phyloP scores from a whole-genome alignment of 1,140 invertebrate species.

The Aphelinus certus region DNA sequence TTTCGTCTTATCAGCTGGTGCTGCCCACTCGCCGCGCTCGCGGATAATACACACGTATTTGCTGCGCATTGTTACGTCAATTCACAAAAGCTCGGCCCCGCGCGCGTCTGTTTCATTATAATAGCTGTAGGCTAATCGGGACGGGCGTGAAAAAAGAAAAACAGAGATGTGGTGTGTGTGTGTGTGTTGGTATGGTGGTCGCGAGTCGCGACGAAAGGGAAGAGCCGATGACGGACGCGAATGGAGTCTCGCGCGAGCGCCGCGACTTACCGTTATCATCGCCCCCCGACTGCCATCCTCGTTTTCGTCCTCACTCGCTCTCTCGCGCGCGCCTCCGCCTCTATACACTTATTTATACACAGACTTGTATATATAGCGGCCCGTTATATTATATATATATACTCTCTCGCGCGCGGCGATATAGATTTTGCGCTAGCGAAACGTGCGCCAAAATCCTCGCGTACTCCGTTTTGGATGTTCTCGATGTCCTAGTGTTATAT shows the following conservation, averaged over 20 bases:
- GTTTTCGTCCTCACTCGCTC: constrained; percentile 27
- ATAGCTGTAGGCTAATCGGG: too few species aligned
- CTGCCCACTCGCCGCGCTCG: too few species aligned
- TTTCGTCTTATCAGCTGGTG: too few species aligned
- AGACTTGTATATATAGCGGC: background rate
- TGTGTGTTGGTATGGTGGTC: too few species aligned
- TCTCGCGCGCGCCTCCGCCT: background rate
- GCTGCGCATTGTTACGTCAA: too few species aligned
- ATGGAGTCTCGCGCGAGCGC: background rate
- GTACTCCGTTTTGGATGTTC: constrained; percentile 11
- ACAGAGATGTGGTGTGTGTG: too few species aligned
- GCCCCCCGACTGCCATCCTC: constrained; percentile 25
- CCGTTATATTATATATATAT: constrained; percentile 7
- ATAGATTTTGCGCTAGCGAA: background rate
- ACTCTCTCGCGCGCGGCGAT: background rate
- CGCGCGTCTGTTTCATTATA: too few species aligned
- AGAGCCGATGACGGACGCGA: background rate
- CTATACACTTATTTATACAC: too few species aligned
- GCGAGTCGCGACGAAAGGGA: background rate
- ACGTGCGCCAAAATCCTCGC: background rate
- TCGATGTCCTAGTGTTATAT: background rate
- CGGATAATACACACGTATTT: too few species aligned
- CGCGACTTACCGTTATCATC: constrained; percentile 25
- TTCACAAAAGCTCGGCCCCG: too few species aligned
- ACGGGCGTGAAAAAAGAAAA: too few species aligned